Evolutionary conservation across 2,797 vertebrate species (phyloP), one percentile per base, ranked within the genome.

Genomic region (Clarias pachynema): DNA sequence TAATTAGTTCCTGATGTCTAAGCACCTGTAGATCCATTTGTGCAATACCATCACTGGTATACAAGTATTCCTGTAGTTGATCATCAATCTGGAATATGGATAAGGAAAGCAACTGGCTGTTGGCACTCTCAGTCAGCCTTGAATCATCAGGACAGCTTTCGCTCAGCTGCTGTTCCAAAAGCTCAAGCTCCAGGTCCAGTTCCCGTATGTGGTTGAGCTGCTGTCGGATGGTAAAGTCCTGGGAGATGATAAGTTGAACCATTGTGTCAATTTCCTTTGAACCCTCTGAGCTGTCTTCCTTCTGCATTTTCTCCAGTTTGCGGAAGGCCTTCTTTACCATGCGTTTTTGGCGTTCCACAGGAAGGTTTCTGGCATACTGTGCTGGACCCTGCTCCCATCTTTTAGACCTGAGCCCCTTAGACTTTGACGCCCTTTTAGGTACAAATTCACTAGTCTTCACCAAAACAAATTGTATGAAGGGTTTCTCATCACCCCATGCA

Each of bases 321-420:
- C 96, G 90, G 90, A 99, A 99, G n/a, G 97, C 97, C 87, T 99
- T 99, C 90, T 96, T 96, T 70, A 99, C 97, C 85, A 99, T 95
- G 80, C 97, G 96, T 82, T 97, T 99, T 79, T 99, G 98, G 84
- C 96, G 97, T 85, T 98, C 97, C 12, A 89, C 92, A 9, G 97
- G 96, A 83, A 98, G 88, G 15, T 95, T 92, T 91, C 97, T 96
- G 88, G 96, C 90, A 84, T 96, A 94, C 89, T 96, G 96, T 3
- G 91, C 90, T 0, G 94, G 94, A 84, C 95, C 93, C 22, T 96
- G 93, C 6, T 97, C 96, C 93, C 94, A 94, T 62, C 95, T 93
- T 79, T 94, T 97, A 18, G 95, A 94, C 77, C 93, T 93, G 24
- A 93, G 87, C 63, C 93, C 90, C 69, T 94, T 94, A 59, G 94